Evolutionary conservation across 2,888 invertebrate genomes (phyloP).

Genomic region (Hirtodrosophila alboralis): DNA sequence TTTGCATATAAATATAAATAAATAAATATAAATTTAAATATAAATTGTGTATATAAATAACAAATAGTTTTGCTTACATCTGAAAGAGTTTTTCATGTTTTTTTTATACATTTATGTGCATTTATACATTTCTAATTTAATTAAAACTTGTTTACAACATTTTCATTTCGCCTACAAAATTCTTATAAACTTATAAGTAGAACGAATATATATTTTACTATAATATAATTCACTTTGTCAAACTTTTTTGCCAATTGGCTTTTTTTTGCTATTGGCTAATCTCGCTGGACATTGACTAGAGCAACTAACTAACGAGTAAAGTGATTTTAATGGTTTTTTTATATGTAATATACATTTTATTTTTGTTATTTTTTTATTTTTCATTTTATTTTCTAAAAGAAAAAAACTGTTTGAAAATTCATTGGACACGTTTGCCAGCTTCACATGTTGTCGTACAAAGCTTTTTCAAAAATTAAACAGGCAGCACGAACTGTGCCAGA

Average conservation of each 20-base stretch:
- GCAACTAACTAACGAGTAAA: slow-evolving; percentile 53
- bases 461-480: slow-evolving; percentile 76
- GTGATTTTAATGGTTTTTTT: slow-evolving; percentile 68
- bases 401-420: too few species aligned
- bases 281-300: slow-evolving; percentile 25
- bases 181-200: background rate
- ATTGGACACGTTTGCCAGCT: slow-evolving; percentile 55
- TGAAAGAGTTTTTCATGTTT: too few species aligned
- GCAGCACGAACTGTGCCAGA: slow-evolving; percentile 70
- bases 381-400: slow-evolving; percentile 16
- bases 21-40: too few species aligned
- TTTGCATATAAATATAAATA: too few species aligned
- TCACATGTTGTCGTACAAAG: slow-evolving; percentile 64
- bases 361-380: slow-evolving; percentile 9
- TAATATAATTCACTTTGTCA: background rate
- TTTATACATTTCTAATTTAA: too few species aligned
- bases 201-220: background rate
- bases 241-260: slow-evolving; percentile 5
- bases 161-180: too few species aligned
- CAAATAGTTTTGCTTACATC: too few species aligned
- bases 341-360: too few species aligned
- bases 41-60: too few species aligned
- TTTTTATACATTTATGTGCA: too few species aligned
- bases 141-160: too few species aligned
- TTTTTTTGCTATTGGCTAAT: slow-evolving; percentile 26